phyloP scores from a whole-genome alignment of 2,113 vertebrate species.

The Siphamia tubifer region DNA sequence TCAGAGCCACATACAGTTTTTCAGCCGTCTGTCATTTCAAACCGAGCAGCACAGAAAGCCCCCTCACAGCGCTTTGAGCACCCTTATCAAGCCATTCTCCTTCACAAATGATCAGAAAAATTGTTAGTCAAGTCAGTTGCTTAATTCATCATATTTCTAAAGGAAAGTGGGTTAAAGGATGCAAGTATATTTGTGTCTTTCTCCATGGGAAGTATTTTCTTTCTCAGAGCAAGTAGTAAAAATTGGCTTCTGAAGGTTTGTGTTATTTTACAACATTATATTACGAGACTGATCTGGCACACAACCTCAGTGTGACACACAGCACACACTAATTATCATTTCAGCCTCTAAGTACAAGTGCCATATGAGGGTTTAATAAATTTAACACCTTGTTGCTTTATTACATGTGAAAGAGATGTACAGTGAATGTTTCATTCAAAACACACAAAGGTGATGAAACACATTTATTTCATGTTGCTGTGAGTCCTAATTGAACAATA shows the following conservation, averaged over 20 bases:
- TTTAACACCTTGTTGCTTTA: background rate
- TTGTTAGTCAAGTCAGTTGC: background rate
- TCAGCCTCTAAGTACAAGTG: background rate
- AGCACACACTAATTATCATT: constrained; percentile 4
- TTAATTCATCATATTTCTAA: constrained; percentile 13
- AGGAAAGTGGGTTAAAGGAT: background rate
- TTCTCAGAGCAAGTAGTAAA: constrained; percentile 2
- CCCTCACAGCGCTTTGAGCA: background rate
- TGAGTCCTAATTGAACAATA: too few relatives aligned
- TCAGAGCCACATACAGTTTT: background rate
- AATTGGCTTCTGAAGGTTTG: constrained; percentile 17
- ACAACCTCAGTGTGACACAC: background rate
- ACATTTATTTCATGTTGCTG: too few relatives aligned
- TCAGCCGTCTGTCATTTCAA: background rate
- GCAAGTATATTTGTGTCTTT: background rate
- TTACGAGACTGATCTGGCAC: background rate
- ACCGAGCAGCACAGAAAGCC: constrained; percentile 2
- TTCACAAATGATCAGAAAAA: background rate
- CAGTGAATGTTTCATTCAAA: background rate
- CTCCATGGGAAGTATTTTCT: background rate
- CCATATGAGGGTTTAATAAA: background rate
- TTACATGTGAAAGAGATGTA: background rate
- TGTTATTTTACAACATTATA: constrained; percentile 3
- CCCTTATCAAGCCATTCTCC: background rate
- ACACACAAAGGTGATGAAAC: too few relatives aligned